These are phyloP conservation scores for Uria lomvia DNA, from an alignment of 2,113 vertebrate genomes.

Conservation along the genomic window DNA sequence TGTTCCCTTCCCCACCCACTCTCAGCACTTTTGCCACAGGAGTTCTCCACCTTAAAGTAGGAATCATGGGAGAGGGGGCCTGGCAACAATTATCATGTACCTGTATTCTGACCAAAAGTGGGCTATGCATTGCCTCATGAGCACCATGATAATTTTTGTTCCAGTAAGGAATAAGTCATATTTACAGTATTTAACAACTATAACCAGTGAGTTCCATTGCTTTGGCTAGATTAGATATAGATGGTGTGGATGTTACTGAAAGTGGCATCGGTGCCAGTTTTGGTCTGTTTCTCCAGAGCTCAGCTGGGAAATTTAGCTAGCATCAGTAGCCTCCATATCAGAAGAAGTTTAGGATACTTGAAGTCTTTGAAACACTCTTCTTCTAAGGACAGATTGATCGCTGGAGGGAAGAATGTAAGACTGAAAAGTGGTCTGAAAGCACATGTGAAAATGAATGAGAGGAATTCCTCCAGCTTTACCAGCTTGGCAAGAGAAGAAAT, in stretches of 20 bases:
- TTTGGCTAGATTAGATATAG: background rate
- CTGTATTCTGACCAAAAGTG: background rate
- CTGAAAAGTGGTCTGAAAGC: background rate
- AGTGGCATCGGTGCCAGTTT: background rate
- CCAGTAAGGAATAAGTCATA: background rate
- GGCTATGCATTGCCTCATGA: background rate
- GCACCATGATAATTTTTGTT: background rate
- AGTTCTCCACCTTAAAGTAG: background rate
- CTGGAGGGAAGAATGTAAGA: background rate
- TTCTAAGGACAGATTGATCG: background rate
- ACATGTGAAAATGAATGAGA: background rate
- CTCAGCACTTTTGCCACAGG: background rate
- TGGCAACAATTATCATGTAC: background rate
- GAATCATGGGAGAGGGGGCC: background rate
- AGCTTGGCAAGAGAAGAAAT: background rate
- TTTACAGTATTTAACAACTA: background rate
- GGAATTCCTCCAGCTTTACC: background rate
- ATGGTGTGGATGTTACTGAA: background rate
- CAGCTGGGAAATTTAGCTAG: background rate
- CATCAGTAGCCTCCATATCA: accelerated
- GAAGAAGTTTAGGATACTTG: background rate
- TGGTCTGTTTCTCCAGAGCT: background rate
- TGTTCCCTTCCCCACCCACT: background rate
- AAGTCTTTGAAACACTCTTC: background rate
- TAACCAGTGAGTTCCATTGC: background rate